Conservation (phyloP, 2,797 vertebrate genomes). For the Cuniculus paca region DNA sequence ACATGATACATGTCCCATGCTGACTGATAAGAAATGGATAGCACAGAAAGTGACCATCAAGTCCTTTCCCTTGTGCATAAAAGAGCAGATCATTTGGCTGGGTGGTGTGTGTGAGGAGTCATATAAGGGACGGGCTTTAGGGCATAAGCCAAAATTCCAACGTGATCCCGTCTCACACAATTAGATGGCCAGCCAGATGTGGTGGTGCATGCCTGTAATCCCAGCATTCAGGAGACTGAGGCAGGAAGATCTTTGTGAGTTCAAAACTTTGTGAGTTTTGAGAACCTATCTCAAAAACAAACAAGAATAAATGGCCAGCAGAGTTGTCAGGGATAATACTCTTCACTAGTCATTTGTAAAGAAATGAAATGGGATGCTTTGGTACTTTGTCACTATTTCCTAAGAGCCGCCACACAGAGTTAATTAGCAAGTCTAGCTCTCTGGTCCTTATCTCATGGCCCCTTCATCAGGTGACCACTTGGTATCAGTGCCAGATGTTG, state of each 20-base stretch:
- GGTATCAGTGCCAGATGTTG: background rate
- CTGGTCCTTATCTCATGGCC: background rate
- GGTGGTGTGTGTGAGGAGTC: accelerated
- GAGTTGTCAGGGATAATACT: background rate
- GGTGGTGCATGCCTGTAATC: background rate
- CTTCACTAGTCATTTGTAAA: background rate
- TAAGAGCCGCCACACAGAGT: background rate
- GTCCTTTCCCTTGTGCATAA: background rate
- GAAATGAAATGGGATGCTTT: background rate
- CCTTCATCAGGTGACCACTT: background rate
- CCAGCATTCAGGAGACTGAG: background rate
- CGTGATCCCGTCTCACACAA: background rate
- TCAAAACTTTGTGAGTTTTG: too few relatives aligned
- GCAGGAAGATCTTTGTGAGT: background rate
- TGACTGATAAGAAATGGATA: background rate
- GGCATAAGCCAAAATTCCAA: background rate
- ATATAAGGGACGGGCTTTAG: background rate
- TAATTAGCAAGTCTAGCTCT: background rate
- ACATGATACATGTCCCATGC: background rate
- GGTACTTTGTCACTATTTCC: background rate
- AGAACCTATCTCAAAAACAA: background rate
- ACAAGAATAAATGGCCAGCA: background rate
- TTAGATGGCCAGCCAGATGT: background rate
- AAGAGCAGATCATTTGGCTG: too few relatives aligned
- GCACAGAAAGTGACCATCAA: background rate